Conservation (phyloP, 1,140 invertebrate genomes). For the Augochlora pura region DNA sequence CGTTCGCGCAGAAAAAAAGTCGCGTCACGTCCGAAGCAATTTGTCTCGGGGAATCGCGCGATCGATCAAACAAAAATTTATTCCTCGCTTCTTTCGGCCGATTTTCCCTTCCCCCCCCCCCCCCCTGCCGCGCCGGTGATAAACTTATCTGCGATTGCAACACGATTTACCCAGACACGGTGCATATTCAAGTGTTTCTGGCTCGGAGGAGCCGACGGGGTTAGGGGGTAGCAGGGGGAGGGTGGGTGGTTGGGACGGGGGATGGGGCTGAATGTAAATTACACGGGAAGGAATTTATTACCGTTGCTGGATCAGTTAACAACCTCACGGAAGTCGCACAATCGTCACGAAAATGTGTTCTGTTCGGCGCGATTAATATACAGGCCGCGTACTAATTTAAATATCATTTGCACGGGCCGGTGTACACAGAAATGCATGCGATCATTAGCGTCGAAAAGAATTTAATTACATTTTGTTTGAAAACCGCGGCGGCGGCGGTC, state of each 20-base stretch:
- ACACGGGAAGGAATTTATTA: slow-evolving; percentile 28
- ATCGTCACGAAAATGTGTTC: slow-evolving; percentile 36
- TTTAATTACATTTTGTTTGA: slow-evolving; percentile 59
- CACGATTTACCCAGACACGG: background rate
- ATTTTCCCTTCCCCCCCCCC: background rate
- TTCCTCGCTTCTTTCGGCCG: background rate
- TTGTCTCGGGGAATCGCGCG: background rate
- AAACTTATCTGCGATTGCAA: slow-evolving; percentile 3
- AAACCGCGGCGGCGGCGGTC: slow-evolving; percentile 17
- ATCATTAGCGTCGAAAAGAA: slow-evolving; percentile 64
- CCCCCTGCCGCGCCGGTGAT: background rate
- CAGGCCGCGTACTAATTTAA: slow-evolving; percentile 58
- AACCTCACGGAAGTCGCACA: slow-evolving; percentile 22
- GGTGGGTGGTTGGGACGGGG: too few species aligned
- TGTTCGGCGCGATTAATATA: slow-evolving; percentile 57
- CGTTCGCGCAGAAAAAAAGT: too few species aligned
- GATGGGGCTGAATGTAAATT: slow-evolving; percentile 2
- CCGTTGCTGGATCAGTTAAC: slow-evolving; percentile 40
- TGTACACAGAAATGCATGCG: slow-evolving; percentile 40
- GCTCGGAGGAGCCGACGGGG: too few species aligned
- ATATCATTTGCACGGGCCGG: slow-evolving; percentile 60
- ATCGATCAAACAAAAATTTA: background rate
- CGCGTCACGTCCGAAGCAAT: background rate
- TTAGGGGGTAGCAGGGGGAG: too few species aligned
- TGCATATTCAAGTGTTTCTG: background rate